phyloP scores from a whole-genome alignment of 1,140 invertebrate genomes.

The Wasmannia auropunctata region DNA sequence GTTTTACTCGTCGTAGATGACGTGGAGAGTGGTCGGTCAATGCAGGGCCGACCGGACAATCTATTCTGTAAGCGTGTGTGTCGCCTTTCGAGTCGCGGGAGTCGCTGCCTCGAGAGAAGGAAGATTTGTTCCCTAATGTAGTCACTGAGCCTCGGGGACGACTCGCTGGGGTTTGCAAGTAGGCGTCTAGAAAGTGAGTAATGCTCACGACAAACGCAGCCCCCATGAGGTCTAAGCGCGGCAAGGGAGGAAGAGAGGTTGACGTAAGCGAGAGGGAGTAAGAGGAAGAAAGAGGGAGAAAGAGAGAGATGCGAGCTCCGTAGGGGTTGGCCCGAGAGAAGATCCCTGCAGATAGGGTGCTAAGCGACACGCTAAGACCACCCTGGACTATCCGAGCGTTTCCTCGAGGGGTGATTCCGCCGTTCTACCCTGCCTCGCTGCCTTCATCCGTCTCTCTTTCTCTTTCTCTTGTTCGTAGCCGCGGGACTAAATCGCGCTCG shows the following conservation, averaged over 20 bases:
- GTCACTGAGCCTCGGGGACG: conserved; percentile 81
- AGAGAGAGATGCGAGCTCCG: conserved; percentile 36
- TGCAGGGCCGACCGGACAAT: conserved; percentile 8
- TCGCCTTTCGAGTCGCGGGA: conserved; percentile 40
- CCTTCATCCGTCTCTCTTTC: conserved; percentile 56
- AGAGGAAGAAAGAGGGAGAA: conserved; percentile 19
- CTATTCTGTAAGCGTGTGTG: conserved; percentile 21
- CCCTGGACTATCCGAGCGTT: conserved; percentile 71
- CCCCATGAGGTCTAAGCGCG: conserved; percentile 66
- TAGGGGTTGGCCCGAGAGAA: conserved; percentile 72
- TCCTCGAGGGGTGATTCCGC: conserved; percentile 71
- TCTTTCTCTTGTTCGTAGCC: conserved; percentile 25
- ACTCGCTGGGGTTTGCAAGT: conserved; percentile 74
- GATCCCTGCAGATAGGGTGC: conserved; percentile 85
- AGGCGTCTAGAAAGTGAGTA: conserved; percentile 85
- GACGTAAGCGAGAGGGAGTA: conserved; percentile 57
- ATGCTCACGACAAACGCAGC: conserved; percentile 86
- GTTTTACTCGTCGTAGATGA: conserved; percentile 5
- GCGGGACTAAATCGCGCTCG: conserved; percentile 73
- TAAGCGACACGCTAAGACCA: conserved; percentile 85
- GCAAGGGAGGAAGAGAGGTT: conserved; percentile 65
- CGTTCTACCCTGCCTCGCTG: conserved; percentile 48
- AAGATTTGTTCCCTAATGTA: conserved; percentile 85
- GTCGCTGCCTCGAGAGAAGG: conserved; percentile 69
- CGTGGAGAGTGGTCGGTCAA: conserved; percentile 58